Evolutionary conservation across 2,797 vertebrate species (phyloP).

Genomic region (Podargus strigoides): DNA sequence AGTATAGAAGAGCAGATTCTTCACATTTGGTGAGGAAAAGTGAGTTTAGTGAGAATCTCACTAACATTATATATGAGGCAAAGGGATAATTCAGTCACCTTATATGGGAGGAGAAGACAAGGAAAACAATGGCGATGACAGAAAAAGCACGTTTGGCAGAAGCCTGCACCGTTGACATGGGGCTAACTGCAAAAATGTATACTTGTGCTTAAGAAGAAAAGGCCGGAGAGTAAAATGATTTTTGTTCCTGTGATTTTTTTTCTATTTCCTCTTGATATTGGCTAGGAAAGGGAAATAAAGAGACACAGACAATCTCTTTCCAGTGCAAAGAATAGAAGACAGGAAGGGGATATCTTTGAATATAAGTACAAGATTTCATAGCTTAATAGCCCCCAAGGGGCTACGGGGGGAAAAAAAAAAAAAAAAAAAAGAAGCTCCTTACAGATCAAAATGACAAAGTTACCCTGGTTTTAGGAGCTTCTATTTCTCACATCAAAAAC

Average conservation of each 20-base stretch:
- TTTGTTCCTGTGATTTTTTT: background rate
- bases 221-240: background rate
- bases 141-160: background rate
- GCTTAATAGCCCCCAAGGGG: background rate
- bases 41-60: background rate
- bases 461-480: background rate
- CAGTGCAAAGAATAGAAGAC: background rate
- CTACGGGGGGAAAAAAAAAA: background rate
- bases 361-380: background rate
- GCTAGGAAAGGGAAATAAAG: background rate
- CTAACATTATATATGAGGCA: background rate
- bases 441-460: background rate
- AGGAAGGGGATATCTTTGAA: background rate
- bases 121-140: background rate
- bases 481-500: background rate
- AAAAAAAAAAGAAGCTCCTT: background rate
- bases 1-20: background rate
- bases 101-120: background rate
- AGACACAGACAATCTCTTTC: background rate
- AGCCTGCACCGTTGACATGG: background rate
- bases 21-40: background rate
- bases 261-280: background rate
- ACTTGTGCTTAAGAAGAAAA: background rate
- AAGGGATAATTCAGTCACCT: background rate
- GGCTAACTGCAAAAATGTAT: background rate